A percentile compares a stretch with the other conserved stretches of the same genome.
phyloP scores from a whole-genome alignment of 2,797 vertebrate species.

The Petrocephalus sullivani region DNA sequence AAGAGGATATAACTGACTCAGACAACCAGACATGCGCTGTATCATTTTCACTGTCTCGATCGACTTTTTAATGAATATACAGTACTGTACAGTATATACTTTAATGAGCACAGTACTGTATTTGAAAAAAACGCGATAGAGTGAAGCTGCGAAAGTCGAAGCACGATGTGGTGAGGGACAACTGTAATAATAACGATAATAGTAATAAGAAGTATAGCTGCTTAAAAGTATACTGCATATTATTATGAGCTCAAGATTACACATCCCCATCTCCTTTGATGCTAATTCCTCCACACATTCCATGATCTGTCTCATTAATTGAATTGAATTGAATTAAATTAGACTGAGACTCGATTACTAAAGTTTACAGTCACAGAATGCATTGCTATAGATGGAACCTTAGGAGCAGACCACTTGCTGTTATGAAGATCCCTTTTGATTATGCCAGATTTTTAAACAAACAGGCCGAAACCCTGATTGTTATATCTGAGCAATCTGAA shows the following conservation, averaged over 20 bases:
- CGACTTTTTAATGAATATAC: too few relatives aligned
- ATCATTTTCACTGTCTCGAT: too few relatives aligned
- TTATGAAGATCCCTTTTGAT: background rate
- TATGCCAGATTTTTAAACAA: background rate
- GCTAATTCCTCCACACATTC: background rate
- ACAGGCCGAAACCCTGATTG: background rate
- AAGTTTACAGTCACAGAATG: background rate
- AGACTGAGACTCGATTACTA: background rate
- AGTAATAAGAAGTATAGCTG: too few relatives aligned
- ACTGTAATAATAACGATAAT: too few relatives aligned
- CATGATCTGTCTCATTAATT: background rate
- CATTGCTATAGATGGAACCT: background rate
- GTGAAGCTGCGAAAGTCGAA: too few relatives aligned
- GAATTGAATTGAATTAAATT: constrained; percentile 3
- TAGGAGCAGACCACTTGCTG: background rate
- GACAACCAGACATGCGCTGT: too few relatives aligned
- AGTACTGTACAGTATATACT: too few relatives aligned
- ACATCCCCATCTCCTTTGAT: background rate
- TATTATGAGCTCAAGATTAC: background rate
- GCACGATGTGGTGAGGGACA: too few relatives aligned
- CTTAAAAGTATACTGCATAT: too few relatives aligned
- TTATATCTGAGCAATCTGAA: background rate
- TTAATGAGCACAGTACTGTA: too few relatives aligned
- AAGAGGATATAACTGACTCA: too few relatives aligned
- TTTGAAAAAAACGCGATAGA: too few relatives aligned